phyloP scores from a whole-genome alignment of 2,888 invertebrate species.

The Dryobota labecula region DNA sequence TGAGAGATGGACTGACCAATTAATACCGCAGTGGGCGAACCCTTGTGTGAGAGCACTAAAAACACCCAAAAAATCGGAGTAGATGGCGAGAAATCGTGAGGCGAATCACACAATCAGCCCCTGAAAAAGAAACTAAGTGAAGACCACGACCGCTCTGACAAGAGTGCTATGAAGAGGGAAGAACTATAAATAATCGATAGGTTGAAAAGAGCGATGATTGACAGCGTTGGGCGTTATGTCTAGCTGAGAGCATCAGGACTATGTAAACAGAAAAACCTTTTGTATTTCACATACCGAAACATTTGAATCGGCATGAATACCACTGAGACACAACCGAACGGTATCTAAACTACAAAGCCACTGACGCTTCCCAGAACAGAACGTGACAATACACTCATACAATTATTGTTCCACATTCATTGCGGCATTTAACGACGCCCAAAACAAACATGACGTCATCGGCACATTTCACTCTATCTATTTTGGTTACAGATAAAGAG shows the following conservation, averaged over 20 bases:
- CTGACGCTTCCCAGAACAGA: conserved; percentile 37
- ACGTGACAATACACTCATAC: conserved; percentile 52
- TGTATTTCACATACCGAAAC: background rate
- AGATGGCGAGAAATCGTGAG: background rate
- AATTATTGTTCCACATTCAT: conserved; percentile 56
- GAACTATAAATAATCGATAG: background rate
- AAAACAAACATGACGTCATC: conserved; percentile 59
- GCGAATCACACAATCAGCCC: background rate
- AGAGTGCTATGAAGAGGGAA: background rate
- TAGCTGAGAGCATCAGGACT: background rate
- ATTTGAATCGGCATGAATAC: conserved; percentile 2
- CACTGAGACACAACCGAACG: background rate
- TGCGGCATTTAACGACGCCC: conserved; percentile 41
- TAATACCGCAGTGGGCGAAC: background rate
- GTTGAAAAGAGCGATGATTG: background rate
- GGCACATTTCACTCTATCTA: conserved; percentile 54
- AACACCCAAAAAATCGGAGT: background rate
- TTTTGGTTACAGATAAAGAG: conserved; percentile 56
- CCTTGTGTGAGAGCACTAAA: background rate
- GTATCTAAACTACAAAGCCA: conserved; percentile 9
- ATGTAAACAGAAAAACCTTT: background rate
- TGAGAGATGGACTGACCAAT: background rate
- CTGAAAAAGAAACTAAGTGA: background rate
- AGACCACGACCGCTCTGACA: too few relatives aligned
- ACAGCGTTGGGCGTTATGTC: too few relatives aligned